Conservation (phyloP, 2,113 vertebrate genomes). For the Calyptomena viridis region DNA sequence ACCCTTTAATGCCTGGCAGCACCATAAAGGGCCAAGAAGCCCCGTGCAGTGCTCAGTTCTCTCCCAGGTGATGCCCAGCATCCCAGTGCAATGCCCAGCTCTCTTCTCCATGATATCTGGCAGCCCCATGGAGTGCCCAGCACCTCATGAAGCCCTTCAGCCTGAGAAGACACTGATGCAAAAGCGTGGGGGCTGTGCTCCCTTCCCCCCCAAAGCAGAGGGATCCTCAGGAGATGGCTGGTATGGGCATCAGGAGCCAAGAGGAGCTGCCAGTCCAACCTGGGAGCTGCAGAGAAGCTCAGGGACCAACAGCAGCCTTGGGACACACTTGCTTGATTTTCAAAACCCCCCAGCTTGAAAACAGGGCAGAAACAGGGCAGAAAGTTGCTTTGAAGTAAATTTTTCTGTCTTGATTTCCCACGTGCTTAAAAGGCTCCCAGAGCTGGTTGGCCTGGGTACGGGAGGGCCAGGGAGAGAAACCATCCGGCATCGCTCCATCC, state of each 20-base stretch:
- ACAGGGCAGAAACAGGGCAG: not conserved
- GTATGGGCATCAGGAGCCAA: not conserved
- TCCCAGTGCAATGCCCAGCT: not conserved
- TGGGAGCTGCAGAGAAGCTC: not conserved
- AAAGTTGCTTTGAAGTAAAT: not conserved
- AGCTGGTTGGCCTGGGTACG: fast-evolving
- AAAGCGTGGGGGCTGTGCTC: not conserved
- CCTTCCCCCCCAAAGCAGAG: not conserved
- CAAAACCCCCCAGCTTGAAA: not conserved
- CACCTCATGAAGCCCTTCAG: fast-evolving
- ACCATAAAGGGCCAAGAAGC: fast-evolving
- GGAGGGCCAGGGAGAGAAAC: not conserved
- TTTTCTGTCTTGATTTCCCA: fast-evolving
- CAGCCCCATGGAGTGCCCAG: not conserved
- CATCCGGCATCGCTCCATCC: not conserved
- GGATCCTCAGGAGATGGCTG: fast-evolving
- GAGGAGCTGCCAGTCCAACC: not conserved
- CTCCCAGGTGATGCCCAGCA: fast-evolving
- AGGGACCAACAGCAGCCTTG: not conserved
- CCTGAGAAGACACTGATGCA: not conserved
- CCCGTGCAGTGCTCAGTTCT: not conserved
- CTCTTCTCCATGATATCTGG: fast-evolving
- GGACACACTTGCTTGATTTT: not conserved
- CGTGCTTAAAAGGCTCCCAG: not conserved
- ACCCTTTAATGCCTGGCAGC: fast-evolving